Base-by-base conservation (phyloP, 2,113 vertebrate genomes). In the Dipodomys spectabilis region DNA sequence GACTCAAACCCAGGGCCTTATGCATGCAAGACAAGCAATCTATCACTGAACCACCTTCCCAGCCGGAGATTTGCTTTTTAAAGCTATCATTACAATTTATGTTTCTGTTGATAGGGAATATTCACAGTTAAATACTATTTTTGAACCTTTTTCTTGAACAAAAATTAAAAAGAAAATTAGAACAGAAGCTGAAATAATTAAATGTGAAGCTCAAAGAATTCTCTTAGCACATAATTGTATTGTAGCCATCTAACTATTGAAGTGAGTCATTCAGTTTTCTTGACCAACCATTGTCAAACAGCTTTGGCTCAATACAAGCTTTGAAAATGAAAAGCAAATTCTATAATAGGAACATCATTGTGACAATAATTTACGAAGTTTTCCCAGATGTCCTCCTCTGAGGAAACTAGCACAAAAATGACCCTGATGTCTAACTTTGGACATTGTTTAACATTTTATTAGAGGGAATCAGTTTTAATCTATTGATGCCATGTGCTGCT, bases 51-150 rank as follows among this genome's bases (percentile, higher is more conserved):
- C 5, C 39, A 39, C 39, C 39, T 39, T 39, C 35, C 35, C 39
- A 39, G 39, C 39, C 39, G 98, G 97, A 98, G 96, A 97, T 98
- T 98, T 98, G 95, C 97, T 98, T 98, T 98, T 9, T 53, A 97
- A 98, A 98, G 95, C 96, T 96, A 96, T 97, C 96, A 97, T 98
- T 98, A 97, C 83, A 96, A 91, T 91, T 89, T 64, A 80, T 92
- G 89, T 97, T 98, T 97, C 92, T 85, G 72, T 97, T 94, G 92
- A 91, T 45, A 96, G 94, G 93, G 93, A 91, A 93, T 72, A 62
- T 82, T 96, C 89, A 64, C 18, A 84, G 96, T 97, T 97, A 96
- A 98, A 96, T 95, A 92, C 91, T 93, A 88, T 96, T 90, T 97
- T 97, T 96, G 95, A 92, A 13, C 16, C 53, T 13, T 57, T 57